phyloP scores from a whole-genome alignment of 2,797 vertebrate genomes.

The Podargus strigoides region DNA sequence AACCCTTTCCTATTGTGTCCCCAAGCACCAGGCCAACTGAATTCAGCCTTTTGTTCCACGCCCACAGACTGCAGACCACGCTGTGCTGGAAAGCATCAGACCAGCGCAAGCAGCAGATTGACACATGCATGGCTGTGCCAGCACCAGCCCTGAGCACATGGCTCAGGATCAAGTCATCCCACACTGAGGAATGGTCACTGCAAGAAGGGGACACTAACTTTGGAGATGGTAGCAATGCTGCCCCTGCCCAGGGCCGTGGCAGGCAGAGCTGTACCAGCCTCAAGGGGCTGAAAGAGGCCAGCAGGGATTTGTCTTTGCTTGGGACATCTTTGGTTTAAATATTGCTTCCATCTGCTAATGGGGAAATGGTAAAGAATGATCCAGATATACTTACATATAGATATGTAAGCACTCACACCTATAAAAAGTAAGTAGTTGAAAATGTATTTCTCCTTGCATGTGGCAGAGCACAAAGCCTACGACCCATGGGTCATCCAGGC shows the following conservation, averaged over 20 bases:
- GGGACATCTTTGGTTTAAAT: background rate
- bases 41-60: background rate
- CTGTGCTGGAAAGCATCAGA: background rate
- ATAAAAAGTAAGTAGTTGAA: background rate
- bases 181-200: background rate
- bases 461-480: background rate
- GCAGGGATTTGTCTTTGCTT: background rate
- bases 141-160: background rate
- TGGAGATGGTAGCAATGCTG: background rate
- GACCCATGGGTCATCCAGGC: background rate
- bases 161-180: background rate
- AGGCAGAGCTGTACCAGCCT: background rate
- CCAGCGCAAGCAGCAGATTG: background rate
- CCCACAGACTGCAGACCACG: accelerated
- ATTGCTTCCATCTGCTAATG: background rate
- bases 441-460: background rate
- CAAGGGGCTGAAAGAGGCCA: background rate
- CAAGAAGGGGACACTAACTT: background rate
- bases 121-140: background rate
- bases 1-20: background rate
- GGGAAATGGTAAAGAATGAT: background rate
- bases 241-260: background rate
- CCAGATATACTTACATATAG: background rate
- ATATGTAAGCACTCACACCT: no score
- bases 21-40: background rate